Percentiles rank a stretch among this genome's conserved stretches.
These are phyloP conservation scores for Drosophila tani DNA, from an alignment of 1,140 invertebrate genomes.

Conservation along the genomic window DNA sequence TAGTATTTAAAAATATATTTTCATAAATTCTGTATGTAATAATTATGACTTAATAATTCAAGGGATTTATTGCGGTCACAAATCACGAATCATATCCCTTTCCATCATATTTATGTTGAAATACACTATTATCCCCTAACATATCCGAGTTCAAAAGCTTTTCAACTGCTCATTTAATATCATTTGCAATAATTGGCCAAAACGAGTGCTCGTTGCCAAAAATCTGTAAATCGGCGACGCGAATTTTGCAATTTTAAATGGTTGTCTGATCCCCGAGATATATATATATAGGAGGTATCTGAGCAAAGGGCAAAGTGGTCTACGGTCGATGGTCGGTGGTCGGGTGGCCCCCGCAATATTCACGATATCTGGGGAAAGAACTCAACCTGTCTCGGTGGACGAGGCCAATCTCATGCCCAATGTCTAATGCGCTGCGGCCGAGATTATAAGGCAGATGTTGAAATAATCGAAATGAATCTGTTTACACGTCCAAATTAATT, in stretches of 20 bases:
- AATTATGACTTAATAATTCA: neutral
- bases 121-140: neutral
- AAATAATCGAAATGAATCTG: constrained; percentile 85
- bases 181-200: constrained; percentile 42
- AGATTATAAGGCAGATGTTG: constrained; percentile 80
- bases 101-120: too few relatives aligned
- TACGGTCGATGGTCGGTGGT: neutral
- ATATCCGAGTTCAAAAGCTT: constrained; percentile 31
- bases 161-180: constrained; percentile 16
- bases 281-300: neutral
- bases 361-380: constrained; percentile 6
- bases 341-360: constrained; percentile 17
- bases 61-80: neutral
- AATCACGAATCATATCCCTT: neutral
- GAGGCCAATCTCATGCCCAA: constrained; percentile 29
- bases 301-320: constrained; percentile 34
- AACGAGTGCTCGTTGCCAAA: constrained; percentile 44
- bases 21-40: too few relatives aligned
- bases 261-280: constrained; percentile 10
- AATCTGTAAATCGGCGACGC: constrained; percentile 45
- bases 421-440: constrained; percentile 54
- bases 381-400: constrained; percentile 27
- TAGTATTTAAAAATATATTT: neutral
- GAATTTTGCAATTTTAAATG: constrained; percentile 57
- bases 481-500: constrained; percentile 84